Percentiles rank a stretch among this genome's conserved stretches.
phyloP scores from a whole-genome alignment of 2,113 vertebrate genomes.

The Dunckerocampus dactyliophorus region DNA sequence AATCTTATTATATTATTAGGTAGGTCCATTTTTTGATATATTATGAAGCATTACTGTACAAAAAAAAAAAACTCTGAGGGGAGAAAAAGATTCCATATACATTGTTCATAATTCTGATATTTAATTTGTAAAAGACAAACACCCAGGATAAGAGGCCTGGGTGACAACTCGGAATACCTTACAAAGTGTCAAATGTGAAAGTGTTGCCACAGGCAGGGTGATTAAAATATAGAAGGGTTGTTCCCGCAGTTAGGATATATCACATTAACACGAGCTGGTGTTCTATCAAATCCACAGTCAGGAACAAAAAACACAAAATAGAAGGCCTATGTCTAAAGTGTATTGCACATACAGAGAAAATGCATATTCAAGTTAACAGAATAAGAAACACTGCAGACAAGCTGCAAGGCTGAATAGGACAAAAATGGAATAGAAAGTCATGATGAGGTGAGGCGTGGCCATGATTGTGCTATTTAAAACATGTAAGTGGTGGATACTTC shows the following conservation, averaged over 20 bases:
- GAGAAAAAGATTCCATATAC: too few relatives aligned
- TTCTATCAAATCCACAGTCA: slow-evolving; percentile 20
- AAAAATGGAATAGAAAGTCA: not conserved
- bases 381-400: slow-evolving; percentile 24
- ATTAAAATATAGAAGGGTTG: slow-evolving; percentile 5
- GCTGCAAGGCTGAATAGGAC: slow-evolving; percentile 1
- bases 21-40: too few relatives aligned
- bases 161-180: slow-evolving; percentile 21
- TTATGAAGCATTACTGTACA: too few relatives aligned
- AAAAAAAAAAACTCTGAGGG: too few relatives aligned
- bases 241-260: not conserved
- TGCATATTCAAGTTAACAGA: slow-evolving; percentile 54
- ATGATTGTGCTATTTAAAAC: slow-evolving; percentile 4
- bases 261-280: slow-evolving; percentile 30
- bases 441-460: slow-evolving; percentile 3
- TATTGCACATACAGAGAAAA: slow-evolving; percentile 63
- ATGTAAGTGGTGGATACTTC: slow-evolving; percentile 6
- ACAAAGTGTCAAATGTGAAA: slow-evolving; percentile 35
- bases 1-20: too few relatives aligned
- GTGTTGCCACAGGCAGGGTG: not conserved
- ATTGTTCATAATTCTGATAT: not conserved
- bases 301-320: slow-evolving; percentile 10
- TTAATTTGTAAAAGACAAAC: slow-evolving; percentile 1
- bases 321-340: slow-evolving; percentile 40
- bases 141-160: not conserved